These are phyloP conservation scores for Triplophysa dalaica DNA, from an alignment of 2,113 vertebrate genomes.

Conservation along the genomic window DNA sequence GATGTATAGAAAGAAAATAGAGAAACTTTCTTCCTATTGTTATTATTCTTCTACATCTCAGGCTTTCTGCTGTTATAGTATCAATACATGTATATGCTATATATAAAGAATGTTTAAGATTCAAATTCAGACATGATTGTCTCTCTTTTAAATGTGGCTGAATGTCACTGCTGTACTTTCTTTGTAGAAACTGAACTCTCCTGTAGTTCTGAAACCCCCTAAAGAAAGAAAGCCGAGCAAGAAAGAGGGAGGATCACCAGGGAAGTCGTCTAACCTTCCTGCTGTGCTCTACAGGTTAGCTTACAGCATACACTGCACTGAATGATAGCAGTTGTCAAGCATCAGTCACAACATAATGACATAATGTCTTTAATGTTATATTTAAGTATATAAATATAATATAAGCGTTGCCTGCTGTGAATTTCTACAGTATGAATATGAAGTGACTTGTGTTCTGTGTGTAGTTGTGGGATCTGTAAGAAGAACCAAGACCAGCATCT, in stretches of 20 bases:
- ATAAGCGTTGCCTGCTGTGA: neutral
- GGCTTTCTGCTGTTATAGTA: neutral
- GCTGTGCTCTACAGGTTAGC: slow-evolving; percentile 92
- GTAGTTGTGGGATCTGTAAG: slow-evolving; percentile 95
- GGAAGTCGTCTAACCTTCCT: slow-evolving; percentile 85
- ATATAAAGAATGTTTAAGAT: too few species aligned
- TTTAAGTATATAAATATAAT: too few species aligned
- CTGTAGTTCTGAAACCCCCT: slow-evolving; percentile 88
- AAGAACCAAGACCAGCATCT: slow-evolving; percentile 98
- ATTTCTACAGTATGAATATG: neutral
- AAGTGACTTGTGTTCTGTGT: slow-evolving; percentile 1
- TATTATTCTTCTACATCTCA: too few species aligned
- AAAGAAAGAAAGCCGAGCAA: slow-evolving; percentile 97
- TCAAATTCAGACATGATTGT: too few species aligned
- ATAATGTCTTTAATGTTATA: neutral
- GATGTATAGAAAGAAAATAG: slow-evolving; percentile 58
- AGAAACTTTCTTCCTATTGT: slow-evolving; percentile 33
- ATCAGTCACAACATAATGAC: neutral
- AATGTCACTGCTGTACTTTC: neutral
- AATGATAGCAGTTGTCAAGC: neutral
- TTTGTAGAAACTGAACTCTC: slow-evolving; percentile 87
- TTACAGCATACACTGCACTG: too few species aligned
- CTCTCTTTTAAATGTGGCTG: slow-evolving; percentile 6
- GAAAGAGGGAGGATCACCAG: slow-evolving; percentile 88
- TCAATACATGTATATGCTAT: neutral